Evolutionary conservation across 2,113 vertebrate species (phyloP), one percentile per base, ranked within the genome.

Genomic region (Phaethornis superciliosus): DNA sequence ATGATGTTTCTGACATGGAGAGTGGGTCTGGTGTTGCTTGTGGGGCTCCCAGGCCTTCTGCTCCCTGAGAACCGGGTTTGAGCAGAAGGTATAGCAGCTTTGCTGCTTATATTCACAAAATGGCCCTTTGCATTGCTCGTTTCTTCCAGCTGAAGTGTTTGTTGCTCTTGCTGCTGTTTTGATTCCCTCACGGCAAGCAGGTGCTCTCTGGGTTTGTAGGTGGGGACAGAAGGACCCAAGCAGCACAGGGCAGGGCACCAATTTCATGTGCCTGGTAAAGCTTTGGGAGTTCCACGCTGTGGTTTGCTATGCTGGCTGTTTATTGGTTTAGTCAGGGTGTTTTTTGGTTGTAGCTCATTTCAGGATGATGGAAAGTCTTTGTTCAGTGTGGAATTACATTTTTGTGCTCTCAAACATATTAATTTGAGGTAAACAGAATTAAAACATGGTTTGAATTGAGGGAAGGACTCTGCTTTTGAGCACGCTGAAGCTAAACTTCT

Each of bases 1-100:
- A 19, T 10, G 33, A 15, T 12, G 32, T 20, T 79, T 60, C 10
- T 0, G 1, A 18, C 2, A 1, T 1, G 3, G 17, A 3, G 4
- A 30, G 54, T 2, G 18, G 58, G 22, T 40, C 49, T 11, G 10
- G 44, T 8, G 58, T n/a, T 4, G 0, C 33, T 80, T 12, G 6
- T 0, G 1, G 74, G 42, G 26, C 46, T 87, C 33, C 59, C 44
- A 35, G 23, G 46, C 23, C 0, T 0, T 12, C 74, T 0, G 1
- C 26, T 10, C 9, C 10, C n/a, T 11, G 0, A 0, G 35, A 12
- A 68, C 0, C 0, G 0, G 23, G 32, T 4, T 14, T 12, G 28
- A 46, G 28, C 54, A n/a, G 75, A 63, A 44, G 19, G 76, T 51
- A 26, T 24, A 4, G 72, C 24, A 81, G 65, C 74, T 60, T 15